Base-by-base conservation (phyloP, 2,113 vertebrate genomes). In the Tachysurus fulvidraco region DNA sequence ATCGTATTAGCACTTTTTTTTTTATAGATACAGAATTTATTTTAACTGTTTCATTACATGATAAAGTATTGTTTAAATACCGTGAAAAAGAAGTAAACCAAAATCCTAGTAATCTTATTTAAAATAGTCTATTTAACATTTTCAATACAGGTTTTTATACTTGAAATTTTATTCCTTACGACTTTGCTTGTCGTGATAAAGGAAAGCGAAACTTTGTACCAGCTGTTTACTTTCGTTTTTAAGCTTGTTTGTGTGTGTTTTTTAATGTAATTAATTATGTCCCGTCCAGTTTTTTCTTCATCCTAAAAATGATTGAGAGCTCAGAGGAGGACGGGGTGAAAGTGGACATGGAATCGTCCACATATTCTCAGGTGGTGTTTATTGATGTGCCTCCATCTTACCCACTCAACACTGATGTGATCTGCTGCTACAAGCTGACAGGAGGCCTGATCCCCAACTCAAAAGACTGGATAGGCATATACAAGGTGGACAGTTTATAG, bases 391-490 rank as follows among this genome's bases (percentile, higher is more conserved):
- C 91, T 0, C 87, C 84, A 23, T 89, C 91, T 0, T 96, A 95
- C 71, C 87, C 74, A 0, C 91, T 90, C 0, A 88, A 91, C 2
- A 36, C 77, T 19, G 19, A 81, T 0, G 12, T 96, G 67, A 93
- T 85, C 77, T 96, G 95, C 91, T 0, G 28, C 76, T 96, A 94
- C 91, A 93, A 85, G 6, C 30, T 95, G 83, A 91, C 90, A 0
- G 55, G 69, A 0, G 76, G 74, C 71, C 87, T 95, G 79, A 88
- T 90, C 74, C 86, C 94, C 1, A 85, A 81, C 81, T 5, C 88
- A 0, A 93, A 92, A 19, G 95, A 96, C 91, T 96, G 95, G 95
- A 92, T 96, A 77, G 95, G 95, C 59, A 92, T 96, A 14, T 96
- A 94, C 77, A 96, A 95, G 94, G 95, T 96, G 69, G 57, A 62